phyloP scores from a whole-genome alignment of 2,888 invertebrate genomes.

The Alloplasta piceator region DNA sequence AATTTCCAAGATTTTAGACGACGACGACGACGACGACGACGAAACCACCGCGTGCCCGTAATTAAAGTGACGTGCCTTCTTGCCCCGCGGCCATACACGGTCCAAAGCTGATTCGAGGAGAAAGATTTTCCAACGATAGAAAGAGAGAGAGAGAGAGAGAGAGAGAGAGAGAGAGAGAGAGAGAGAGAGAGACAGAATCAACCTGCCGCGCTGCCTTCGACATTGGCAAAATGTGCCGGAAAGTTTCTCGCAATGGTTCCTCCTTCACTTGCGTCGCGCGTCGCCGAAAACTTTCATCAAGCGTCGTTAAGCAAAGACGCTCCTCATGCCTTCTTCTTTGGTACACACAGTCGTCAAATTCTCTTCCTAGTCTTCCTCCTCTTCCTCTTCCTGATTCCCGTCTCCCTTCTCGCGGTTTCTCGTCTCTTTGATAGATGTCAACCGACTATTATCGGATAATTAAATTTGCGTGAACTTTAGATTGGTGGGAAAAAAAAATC shows the following conservation, averaged over 20 bases:
- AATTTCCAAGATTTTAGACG: slow-evolving; percentile 57
- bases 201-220: slow-evolving; percentile 21
- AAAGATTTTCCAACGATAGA: slow-evolving; percentile 26
- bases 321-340: not conserved
- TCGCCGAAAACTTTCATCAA: slow-evolving; percentile 26
- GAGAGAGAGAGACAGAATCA: not conserved
- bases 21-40: slow-evolving; percentile 28
- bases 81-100: slow-evolving; percentile 51
- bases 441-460: no score
- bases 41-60: slow-evolving; percentile 54
- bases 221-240: slow-evolving; percentile 60
- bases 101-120: slow-evolving; percentile 43
- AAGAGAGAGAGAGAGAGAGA: slow-evolving; percentile 3
- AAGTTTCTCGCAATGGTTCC: slow-evolving; percentile 59
- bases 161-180: not conserved
- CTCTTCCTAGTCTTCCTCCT: slow-evolving; percentile 10
- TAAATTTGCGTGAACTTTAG: no score
- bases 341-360: slow-evolving; percentile 7
- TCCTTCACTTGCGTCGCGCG: slow-evolving; percentile 1
- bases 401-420: slow-evolving; percentile 18
- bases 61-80: slow-evolving; percentile 65
- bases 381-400: not conserved
- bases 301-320: not conserved
- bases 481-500: no score
- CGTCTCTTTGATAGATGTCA: not conserved